These are phyloP conservation scores for Alviniconcha marisindica DNA, from an alignment of 1,140 invertebrate genomes.

Conservation along the genomic window DNA sequence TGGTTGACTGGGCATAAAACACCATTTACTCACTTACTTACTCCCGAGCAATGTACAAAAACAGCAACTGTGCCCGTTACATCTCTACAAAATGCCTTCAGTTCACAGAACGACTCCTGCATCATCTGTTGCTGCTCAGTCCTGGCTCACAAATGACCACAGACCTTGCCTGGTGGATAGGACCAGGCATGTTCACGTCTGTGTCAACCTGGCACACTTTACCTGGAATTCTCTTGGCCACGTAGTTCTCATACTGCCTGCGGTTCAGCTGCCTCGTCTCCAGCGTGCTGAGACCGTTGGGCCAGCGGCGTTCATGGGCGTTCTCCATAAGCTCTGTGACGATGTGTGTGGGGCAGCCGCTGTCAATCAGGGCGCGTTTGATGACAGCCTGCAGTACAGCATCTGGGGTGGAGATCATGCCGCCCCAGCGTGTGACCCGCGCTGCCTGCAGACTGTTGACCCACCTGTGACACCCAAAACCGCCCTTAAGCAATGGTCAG, in stretches of 20 bases:
- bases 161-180: too few species aligned
- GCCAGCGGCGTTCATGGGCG: conserved; percentile 96
- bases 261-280: conserved; percentile 94
- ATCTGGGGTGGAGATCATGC: conserved; percentile 98
- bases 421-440: conserved; percentile 95
- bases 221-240: conserved; percentile 92
- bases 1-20: too few species aligned
- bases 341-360: conserved; percentile 89
- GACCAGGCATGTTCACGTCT: too few species aligned
- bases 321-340: conserved; percentile 97
- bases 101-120: too few species aligned
- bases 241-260: conserved; percentile 94
- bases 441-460: conserved; percentile 89
- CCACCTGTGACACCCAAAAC: conserved; percentile 81
- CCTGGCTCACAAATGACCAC: too few species aligned
- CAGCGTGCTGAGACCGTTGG: conserved; percentile 91
- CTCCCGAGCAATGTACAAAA: too few species aligned
- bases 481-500: too few species aligned
- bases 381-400: conserved; percentile 89
- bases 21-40: too few species aligned
- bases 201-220: too few species aligned
- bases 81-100: too few species aligned
- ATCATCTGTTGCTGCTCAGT: too few species aligned
- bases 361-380: conserved; percentile 92
- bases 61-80: too few species aligned